Evolutionary conservation across 2,888 invertebrate species (phyloP).

Genomic region (Prosapia bicincta): DNA sequence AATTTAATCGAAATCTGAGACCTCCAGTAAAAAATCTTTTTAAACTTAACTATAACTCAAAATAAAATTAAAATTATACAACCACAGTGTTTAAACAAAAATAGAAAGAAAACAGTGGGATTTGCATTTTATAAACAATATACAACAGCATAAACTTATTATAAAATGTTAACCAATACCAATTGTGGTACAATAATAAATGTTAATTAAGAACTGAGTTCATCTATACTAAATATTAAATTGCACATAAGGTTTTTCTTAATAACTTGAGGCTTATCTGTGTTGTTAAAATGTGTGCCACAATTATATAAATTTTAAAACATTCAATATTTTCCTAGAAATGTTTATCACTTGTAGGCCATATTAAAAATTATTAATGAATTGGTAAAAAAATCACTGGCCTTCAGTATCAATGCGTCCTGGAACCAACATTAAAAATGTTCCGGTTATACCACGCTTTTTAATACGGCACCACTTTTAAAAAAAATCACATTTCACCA

Average conservation of each 20-base stretch:
- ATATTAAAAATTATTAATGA: neutral
- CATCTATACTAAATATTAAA: neutral
- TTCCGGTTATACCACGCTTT: neutral
- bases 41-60: neutral
- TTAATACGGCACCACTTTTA: neutral
- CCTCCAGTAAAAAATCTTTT: neutral
- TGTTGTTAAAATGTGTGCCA: neutral
- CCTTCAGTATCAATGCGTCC: neutral
- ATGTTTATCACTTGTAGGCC: neutral
- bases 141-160: neutral
- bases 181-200: neutral
- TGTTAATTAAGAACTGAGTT: neutral
- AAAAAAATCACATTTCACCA: neutral
- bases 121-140: neutral
- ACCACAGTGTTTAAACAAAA: neutral
- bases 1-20: neutral
- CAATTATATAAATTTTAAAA: neutral
- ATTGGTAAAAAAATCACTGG: constrained; percentile 1
- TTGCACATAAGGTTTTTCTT: neutral
- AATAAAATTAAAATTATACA: neutral
- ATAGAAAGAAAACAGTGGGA: neutral
- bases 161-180: constrained; percentile 2
- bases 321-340: neutral
- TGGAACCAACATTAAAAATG: neutral
- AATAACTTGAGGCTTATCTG: neutral